Conservation (phyloP, 2,113 vertebrate genomes). For the Coptodon bakossiorum region DNA sequence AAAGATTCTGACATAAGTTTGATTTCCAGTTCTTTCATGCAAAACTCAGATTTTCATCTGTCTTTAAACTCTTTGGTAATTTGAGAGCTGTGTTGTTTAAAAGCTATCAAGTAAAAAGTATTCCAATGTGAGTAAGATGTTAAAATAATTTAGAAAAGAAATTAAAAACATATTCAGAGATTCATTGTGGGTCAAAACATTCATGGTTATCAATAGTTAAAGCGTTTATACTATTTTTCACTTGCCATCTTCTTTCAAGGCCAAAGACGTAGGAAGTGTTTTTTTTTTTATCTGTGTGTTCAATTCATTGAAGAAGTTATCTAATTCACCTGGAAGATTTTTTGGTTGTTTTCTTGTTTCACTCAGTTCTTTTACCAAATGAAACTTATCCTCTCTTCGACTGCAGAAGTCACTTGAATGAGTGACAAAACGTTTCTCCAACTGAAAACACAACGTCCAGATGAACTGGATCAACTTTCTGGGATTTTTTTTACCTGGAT, state of each 20-base stretch:
- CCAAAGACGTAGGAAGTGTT: background rate
- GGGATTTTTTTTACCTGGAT: background rate
- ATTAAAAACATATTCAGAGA: background rate
- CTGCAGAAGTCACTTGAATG: background rate
- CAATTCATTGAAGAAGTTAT: background rate
- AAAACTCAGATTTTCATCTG: background rate
- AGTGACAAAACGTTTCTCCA: background rate
- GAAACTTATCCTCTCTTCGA: rapidly evolving
- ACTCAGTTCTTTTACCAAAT: background rate
- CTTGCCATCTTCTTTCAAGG: background rate
- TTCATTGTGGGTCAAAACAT: background rate
- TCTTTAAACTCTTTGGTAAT: background rate
- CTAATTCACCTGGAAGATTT: background rate
- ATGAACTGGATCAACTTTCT: background rate
- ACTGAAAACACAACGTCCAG: background rate
- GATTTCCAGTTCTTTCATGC: background rate
- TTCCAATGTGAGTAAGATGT: background rate
- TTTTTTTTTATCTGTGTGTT: background rate
- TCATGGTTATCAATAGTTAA: background rate
- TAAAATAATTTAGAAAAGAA: background rate
- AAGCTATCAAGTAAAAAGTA: background rate
- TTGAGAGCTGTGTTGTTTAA: background rate
- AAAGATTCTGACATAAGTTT: background rate
- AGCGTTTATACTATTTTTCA: background rate
- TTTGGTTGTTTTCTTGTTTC: background rate